Base-by-base conservation (phyloP, 2,113 vertebrate species). In the Toxotes chatareus region DNA sequence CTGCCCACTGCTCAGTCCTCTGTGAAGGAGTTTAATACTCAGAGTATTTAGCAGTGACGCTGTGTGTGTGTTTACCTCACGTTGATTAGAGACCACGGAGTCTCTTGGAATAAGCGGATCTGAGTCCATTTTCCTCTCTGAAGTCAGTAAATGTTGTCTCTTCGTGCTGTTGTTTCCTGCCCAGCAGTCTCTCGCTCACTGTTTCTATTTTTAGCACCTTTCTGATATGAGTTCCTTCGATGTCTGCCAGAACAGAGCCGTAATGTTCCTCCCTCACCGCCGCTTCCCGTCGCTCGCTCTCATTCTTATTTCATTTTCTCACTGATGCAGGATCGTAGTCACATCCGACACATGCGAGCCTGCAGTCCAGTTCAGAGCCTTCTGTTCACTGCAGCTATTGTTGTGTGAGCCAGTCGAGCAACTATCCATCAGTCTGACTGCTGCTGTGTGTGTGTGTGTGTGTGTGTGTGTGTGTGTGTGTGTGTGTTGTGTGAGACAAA, bases 121-220 rank as follows among this genome's bases (percentile, higher is more conserved):
- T 16, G 6, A 70, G 47, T 49, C 16, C 8, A 13, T n/a, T 62
- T 14, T 38, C 17, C 12, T 59, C 36, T 49, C 36, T 49, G 1
- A 63, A 59, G 3, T 60, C 49, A 3, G 27, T 16, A 32, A 19
- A 60, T 73, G 51, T 34, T 6, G 32, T 68, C 36, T 72, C 49
- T 36, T 44, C 51, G 19, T 17, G 6, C 76, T 21, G 38, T 32
- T 17, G 51, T 76, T 72, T 57, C 76, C 62, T 73, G 13, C 59
- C 55, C 56, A 5, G 59, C 80, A 40, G 34, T 63, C 69, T 44
- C 78, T 40, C 55, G 56, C 73, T 62, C n/a, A 0, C 49, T 34
- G 56, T 44, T 86, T 53, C 88, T 92, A 92, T 92, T 92, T 87
- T 85, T 90, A 89, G 85, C 2, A 32, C 56, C 69, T 42, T 53